Conservation (phyloP, 2,888 invertebrate genomes). For the Ptychoptera albimana region DNA sequence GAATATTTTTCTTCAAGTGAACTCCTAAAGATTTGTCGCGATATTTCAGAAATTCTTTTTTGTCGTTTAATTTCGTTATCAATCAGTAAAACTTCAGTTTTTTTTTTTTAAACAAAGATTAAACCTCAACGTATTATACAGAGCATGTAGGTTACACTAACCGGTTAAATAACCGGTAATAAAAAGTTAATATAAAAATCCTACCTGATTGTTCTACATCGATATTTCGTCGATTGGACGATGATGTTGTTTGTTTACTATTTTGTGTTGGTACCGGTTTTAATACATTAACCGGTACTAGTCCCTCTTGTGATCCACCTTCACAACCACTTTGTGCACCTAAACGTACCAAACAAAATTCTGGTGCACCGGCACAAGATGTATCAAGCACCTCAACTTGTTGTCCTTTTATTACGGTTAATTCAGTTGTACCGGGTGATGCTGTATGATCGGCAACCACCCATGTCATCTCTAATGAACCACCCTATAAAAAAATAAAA, state of each 20-base stretch:
- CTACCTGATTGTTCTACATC: constrained; percentile 18
- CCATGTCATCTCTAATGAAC: constrained; percentile 79
- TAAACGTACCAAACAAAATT: constrained; percentile 57
- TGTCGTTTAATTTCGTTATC: no score
- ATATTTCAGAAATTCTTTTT: no score
- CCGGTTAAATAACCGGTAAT: no score
- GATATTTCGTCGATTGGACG: constrained; percentile 18
- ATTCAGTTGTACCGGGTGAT: constrained; percentile 57
- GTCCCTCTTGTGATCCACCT: constrained; percentile 50
- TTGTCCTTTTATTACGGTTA: constrained; percentile 78
- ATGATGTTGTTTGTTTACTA: background rate
- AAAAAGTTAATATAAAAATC: constrained; percentile 13
- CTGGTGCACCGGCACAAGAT: constrained; percentile 45
- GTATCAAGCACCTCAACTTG: constrained; percentile 81
- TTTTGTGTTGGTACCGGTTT: constrained; percentile 51
- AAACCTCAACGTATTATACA: no score
- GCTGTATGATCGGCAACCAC: constrained; percentile 73
- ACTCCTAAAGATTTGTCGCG: no score
- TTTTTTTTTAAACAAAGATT: no score
- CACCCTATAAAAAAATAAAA: constrained; percentile 38
- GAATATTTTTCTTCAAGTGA: no score
- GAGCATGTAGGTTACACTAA: no score
- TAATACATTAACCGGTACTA: constrained; percentile 64
- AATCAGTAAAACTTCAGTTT: no score
- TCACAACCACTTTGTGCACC: constrained; percentile 33